Conservation (phyloP, 2,888 invertebrate genomes). For the Hypomecis punctinalis region DNA sequence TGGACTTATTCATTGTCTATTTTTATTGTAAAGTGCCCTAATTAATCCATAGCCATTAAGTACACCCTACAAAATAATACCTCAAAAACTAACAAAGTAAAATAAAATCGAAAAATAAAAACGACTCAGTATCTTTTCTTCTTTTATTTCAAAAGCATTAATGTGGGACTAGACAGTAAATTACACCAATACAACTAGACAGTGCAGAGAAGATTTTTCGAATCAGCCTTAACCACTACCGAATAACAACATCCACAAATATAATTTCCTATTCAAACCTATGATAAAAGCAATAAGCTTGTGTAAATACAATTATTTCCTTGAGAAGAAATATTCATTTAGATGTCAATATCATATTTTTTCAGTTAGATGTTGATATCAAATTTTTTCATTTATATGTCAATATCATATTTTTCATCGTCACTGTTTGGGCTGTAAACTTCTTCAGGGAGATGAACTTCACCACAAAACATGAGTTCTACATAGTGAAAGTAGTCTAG, state of each 20-base stretch:
- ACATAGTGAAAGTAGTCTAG: conserved; percentile 87
- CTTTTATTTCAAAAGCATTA: conserved; percentile 49
- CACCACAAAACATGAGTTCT: conserved; percentile 84
- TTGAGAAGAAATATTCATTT: conserved; percentile 37
- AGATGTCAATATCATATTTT: conserved; percentile 81
- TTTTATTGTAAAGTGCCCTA: too few relatives aligned
- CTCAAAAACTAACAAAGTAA: too few relatives aligned
- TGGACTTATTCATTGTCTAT: too few relatives aligned
- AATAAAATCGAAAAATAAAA: neutral
- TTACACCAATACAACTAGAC: conserved; percentile 44
- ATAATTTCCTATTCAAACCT: conserved; percentile 35
- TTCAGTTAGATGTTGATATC: conserved; percentile 36
- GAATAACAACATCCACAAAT: conserved; percentile 48
- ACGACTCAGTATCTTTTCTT: conserved; percentile 23
- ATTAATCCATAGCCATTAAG: too few relatives aligned
- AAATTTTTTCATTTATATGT: conserved; percentile 57
- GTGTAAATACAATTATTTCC: conserved; percentile 17
- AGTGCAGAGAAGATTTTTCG: conserved; percentile 40
- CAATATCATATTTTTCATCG: conserved; percentile 83
- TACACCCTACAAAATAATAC: too few relatives aligned
- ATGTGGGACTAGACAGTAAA: conserved; percentile 51
- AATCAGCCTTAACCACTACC: conserved; percentile 48
- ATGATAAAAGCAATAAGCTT: conserved; percentile 42
- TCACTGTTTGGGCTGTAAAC: conserved; percentile 79
- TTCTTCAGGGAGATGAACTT: conserved; percentile 78